Percentiles rank a stretch among this genome's conserved stretches.
Conservation (phyloP, 1,140 invertebrate species). For the Aporrectodea caliginosa region DNA sequence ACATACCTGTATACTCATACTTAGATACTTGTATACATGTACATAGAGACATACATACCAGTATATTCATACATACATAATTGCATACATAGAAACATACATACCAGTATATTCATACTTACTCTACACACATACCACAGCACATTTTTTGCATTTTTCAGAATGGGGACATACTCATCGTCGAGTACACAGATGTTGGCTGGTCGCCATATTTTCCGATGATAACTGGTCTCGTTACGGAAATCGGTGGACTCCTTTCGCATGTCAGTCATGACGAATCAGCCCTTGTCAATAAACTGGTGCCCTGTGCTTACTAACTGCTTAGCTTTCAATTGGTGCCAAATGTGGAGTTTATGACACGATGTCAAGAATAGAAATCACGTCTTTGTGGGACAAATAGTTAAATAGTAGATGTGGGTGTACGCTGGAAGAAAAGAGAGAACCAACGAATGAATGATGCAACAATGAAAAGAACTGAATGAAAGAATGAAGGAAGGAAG, state of each 20-base stretch:
- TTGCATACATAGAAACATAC: no score
- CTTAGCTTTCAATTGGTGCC: no score
- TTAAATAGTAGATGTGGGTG: neutral
- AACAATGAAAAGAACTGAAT: no score
- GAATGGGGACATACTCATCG: conserved; percentile 73
- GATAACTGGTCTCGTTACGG: conserved; percentile 73
- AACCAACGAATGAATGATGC: neutral
- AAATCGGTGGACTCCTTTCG: conserved; percentile 78
- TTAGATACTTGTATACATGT: no score
- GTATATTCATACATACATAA: no score
- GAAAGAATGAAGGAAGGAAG: no score
- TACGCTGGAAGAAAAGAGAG: neutral
- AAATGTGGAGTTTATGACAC: neutral
- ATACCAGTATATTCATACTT: no score
- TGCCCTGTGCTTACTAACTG: no score
- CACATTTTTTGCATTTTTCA: no score
- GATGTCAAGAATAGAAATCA: neutral
- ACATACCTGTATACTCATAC: no score
- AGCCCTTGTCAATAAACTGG: neutral
- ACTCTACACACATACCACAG: no score
- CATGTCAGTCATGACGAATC: conserved; percentile 62
- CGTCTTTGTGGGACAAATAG: neutral
- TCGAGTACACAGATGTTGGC: conserved; percentile 74
- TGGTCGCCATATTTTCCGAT: conserved; percentile 85
- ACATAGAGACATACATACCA: no score